Evolutionary conservation across 2,113 vertebrate species (phyloP).

Genomic region (Bettongia penicillata): DNA sequence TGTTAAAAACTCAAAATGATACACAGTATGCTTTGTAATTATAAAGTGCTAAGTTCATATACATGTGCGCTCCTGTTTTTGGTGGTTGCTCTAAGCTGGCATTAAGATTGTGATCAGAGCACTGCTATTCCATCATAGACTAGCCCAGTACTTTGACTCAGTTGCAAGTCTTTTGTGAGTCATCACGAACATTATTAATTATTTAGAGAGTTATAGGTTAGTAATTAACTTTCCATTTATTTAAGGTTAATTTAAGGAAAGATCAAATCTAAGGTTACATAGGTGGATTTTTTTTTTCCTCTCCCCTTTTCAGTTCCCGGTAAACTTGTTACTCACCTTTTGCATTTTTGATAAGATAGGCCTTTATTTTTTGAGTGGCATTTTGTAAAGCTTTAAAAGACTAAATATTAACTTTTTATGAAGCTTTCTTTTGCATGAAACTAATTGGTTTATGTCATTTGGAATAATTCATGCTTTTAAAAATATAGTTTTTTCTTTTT

Average conservation of each 20-base stretch:
- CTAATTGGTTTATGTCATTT: neutral
- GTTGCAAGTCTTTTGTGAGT: neutral
- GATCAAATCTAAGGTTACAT: neutral
- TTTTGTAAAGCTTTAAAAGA: constrained; percentile 37
- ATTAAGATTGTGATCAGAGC: neutral
- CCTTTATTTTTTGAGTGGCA: constrained; percentile 35
- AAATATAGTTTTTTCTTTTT: neutral
- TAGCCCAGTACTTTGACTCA: neutral
- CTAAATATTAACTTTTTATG: constrained; percentile 27
- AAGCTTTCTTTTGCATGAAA: constrained; percentile 53
- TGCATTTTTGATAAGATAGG: neutral
- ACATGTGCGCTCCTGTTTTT: neutral
- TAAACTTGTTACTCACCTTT: neutral
- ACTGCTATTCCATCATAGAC: neutral
- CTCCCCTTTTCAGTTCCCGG: neutral
- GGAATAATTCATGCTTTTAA: constrained; percentile 26
- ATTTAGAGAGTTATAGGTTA: constrained; percentile 20
- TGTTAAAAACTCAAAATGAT: neutral
- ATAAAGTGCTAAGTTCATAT: neutral
- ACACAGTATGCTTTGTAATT: neutral
- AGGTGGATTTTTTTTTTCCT: neutral
- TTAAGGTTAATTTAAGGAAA: constrained; percentile 40
- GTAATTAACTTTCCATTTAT: constrained; percentile 18
- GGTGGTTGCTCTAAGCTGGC: accelerated
- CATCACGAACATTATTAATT: neutral